Base-by-base conservation (phyloP, 2,888 invertebrate species). In the Plebejus argus region DNA sequence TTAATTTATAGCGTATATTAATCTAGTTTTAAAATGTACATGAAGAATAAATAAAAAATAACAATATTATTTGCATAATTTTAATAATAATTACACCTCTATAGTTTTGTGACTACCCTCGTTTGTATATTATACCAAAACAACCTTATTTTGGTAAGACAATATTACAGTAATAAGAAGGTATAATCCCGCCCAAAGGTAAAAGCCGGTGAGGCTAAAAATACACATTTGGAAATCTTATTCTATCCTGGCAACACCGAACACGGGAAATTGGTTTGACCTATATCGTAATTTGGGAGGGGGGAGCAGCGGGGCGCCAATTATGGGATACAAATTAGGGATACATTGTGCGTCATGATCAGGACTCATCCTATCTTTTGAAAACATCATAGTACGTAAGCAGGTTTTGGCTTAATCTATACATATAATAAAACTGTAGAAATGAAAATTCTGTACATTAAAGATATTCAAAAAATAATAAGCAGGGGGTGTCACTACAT, bases 321-420 rank as follows among this genome's bases (percentile, higher is more conserved):
- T 61, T 61, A 61, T 61, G 61, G 23, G 61, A 61, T 61, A 61
- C 61, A 23, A 61, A 61, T 58, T 58, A 58, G 58, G 58, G 58
- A 58, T 58, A n/a, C 10, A 58, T 58, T 58, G 58, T 61, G 61
- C 61, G 23, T 61, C 23, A 23, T 61, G 23, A 23, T 61, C 23
- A 61, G 12, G 58, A n/a, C 20, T 20, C 58, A 23, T 20, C 20
- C 58, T n/a, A 7, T 6, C 56, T n/a, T 56, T 56, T 56, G n/a
- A 12, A 45, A 45, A 45, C 12, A 45, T 45, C 10, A 45, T 45
- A n/a, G n/a, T n/a, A 45, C 45, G 45, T 45, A 45, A 45, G 45
- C 45, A 45, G 45, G 10, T 45, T 45, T 45, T 45, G 45, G 45
- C 10, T 3, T 10, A 45, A 45, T 45, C n/a, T n/a, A n/a, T n/a